These are phyloP conservation scores for Sebastiscus tertius DNA, from an alignment of 2,797 vertebrate species.

Conservation along the genomic window DNA sequence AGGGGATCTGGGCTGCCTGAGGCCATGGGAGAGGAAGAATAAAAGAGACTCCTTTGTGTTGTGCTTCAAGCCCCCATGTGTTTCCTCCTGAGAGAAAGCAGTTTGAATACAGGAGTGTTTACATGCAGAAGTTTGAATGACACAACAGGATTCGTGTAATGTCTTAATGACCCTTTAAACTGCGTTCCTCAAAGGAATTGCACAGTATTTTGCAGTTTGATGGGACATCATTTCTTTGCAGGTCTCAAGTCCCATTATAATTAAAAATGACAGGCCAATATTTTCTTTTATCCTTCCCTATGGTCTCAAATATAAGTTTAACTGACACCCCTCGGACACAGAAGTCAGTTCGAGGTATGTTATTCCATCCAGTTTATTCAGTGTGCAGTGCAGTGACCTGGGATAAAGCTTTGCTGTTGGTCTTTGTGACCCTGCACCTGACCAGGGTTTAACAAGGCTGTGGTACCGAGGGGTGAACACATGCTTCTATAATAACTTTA, in stretches of 20 bases:
- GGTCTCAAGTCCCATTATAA: background rate
- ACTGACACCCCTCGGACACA: background rate
- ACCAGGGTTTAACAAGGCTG: conserved; percentile 2
- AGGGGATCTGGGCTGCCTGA: conserved; percentile 13
- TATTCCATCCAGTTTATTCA: background rate
- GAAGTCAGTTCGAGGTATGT: background rate
- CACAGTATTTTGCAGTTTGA: background rate
- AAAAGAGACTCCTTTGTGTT: conserved; percentile 27
- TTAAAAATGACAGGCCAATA: background rate
- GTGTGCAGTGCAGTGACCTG: conserved; percentile 1
- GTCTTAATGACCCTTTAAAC: background rate
- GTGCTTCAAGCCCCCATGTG: conserved; percentile 5
- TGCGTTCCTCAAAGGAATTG: background rate
- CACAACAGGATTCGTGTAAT: conserved; percentile 12
- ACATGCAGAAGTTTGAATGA: background rate
- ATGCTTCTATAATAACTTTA: background rate
- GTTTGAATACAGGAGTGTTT: conserved; percentile 29
- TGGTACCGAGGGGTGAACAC: background rate
- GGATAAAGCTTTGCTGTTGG: background rate
- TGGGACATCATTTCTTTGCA: background rate
- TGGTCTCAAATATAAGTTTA: background rate
- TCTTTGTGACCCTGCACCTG: conserved; percentile 25
- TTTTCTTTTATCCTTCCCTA: background rate
- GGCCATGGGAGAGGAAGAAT: conserved; percentile 13
- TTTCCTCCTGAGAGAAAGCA: conserved; percentile 16